Base-by-base conservation (phyloP, 2,888 invertebrate genomes). In the Bugulina stolonifera region DNA sequence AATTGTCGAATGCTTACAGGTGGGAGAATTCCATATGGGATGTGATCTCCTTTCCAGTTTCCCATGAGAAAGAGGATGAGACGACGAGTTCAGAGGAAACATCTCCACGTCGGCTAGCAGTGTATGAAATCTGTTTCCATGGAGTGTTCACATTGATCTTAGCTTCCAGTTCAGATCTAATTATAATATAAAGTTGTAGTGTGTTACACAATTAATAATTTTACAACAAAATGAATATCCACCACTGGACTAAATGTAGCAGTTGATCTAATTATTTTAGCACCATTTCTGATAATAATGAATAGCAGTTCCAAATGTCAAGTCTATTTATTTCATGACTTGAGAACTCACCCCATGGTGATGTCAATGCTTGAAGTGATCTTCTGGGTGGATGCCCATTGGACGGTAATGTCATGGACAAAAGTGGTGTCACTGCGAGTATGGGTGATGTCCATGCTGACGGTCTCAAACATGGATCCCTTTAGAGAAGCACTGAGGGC, bases 341-440 rank as follows among this genome's bases (percentile, higher is more conserved):
- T n/a, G n/a, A n/a, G n/a, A 64, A 64, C 64, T 10, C 27, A 64
- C 64, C 25, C 32, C 22, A 32, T 64, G 64, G 64, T 25, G 32
- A 64, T 64, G 32, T 64, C 64, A 22, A 64, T 5, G 14, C 23
- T 54, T 1, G 57, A 22, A 22, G 54, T 34, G 43, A 72, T 69
- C 54, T 69, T 64, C 72, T 35, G 27, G 29, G 34, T 29, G 25
- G 72, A 29, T 3, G 69, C 69, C 52, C 69, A 69, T 22, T 70
- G 35, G 27, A 72, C 43, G n/a, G 29, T 64, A 22, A 58, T 69
- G 22, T 29, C 52, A 27, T 64, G 71, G 52, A 18, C 27, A 32
- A 71, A 71, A 3, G 10, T 27, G 32, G 32, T 29, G 3, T 5
- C 22, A 54, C 22, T 25, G 5, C 14, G 18, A 3, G 22, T 54